Conservation (phyloP, 2,888 invertebrate species). For the Therioaphis trifolii region DNA sequence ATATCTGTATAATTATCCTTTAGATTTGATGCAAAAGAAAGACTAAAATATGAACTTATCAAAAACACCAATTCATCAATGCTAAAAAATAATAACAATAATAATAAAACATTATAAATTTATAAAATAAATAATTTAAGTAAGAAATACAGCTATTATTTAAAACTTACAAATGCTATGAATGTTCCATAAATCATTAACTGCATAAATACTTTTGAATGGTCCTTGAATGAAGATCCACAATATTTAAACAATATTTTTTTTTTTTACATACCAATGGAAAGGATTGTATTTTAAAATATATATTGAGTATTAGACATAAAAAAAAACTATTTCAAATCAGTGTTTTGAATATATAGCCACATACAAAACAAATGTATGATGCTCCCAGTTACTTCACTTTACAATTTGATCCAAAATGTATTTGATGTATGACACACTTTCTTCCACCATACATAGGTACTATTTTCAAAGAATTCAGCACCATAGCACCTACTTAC, state of each 20-base stretch:
- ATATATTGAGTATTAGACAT: slow-evolving; percentile 28
- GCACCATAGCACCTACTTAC: slow-evolving; percentile 56
- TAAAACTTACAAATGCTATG: background rate
- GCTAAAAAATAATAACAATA: background rate
- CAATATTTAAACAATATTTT: slow-evolving; percentile 8
- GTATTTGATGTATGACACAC: slow-evolving; percentile 9
- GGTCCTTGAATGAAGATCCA: slow-evolving; percentile 36
- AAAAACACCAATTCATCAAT: background rate
- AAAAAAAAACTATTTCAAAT: slow-evolving; percentile 27
- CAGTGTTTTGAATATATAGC: slow-evolving; percentile 10
- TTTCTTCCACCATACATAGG: slow-evolving; percentile 38
- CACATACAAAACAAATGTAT: slow-evolving; percentile 34
- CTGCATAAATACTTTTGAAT: background rate
- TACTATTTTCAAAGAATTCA: slow-evolving; percentile 40
- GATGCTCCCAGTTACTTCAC: slow-evolving; percentile 15
- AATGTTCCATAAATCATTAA: background rate
- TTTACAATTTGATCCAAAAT: slow-evolving; percentile 37
- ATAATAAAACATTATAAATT: background rate
- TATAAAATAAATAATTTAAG: background rate
- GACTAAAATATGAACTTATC: background rate
- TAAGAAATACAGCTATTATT: too few relatives aligned
- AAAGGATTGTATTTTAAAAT: slow-evolving; percentile 23
- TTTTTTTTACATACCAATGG: slow-evolving; percentile 4
- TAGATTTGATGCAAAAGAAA: background rate
- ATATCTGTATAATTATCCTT: background rate